Base-by-base conservation (phyloP, 2,888 invertebrate genomes). In the Cryptosula pallasiana region DNA sequence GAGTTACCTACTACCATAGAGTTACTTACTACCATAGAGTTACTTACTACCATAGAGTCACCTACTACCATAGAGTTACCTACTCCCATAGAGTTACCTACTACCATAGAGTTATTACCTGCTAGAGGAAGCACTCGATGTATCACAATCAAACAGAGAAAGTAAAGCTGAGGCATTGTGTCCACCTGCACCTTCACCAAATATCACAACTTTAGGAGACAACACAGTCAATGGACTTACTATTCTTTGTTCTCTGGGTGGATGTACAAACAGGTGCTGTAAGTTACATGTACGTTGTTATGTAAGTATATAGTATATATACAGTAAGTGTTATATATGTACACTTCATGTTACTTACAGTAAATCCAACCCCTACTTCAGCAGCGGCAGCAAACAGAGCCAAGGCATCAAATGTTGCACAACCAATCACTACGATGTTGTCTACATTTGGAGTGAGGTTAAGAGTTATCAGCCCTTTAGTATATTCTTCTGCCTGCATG, bases 361-460 rank as follows among this genome's bases (percentile, higher is more conserved):
- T 32, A 63, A 25, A 63, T 32, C 32, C 63, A 32, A 63, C 13
- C 13, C 63, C 63, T 25, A 63, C 32, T 25, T 20, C 20, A 29
- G 63, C 16, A 2, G 63, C 63, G 27, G 63, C 63, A 25, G 34
- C 32, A 63, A 63, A 63, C 34, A 63, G 63, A 27, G 25, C 20
- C 32, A 32, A 20, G 32, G 63, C 29, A 16, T 63, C 32, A 25
- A 63, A n/a, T n/a, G n/a, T n/a, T n/a, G n/a, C n/a, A n/a, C n/a
- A n/a, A 32, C 63, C 63, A 29, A 32, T 32, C 27, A 63, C 29
- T 13, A 32, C 16, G n/a, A 63, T 20, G 32, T 3, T 32, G 27
- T 63, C 63, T 34, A 25, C 63, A 32, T 32, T 32, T 29, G 63
- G 29, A 63, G 63, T 63, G 27, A 63, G 32, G 3, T 27, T 32